Evolutionary conservation across 2,888 invertebrate genomes (phyloP), one percentile per base, ranked within the genome.

Genomic region (Mesochorus sp.): DNA sequence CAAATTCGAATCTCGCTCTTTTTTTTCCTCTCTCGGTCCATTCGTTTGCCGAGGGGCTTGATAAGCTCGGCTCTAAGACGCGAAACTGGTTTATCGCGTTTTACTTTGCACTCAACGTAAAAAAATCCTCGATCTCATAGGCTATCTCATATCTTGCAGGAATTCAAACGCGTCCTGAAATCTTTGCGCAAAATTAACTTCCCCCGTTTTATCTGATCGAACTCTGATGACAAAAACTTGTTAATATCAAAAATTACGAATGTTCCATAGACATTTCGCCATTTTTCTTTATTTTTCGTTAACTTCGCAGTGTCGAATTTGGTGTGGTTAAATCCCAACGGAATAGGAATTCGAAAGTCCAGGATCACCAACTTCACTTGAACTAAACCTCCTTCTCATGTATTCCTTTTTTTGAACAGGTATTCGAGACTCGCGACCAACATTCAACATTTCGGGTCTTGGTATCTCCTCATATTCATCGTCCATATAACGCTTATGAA

Each of bases 401-500:
- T 26, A 1, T 17, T 59, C 42, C 8, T 4, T 14, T 26, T 42
- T 24, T 24, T 26, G 12, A 8, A 26, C 8, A 14, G 59, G 59
- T 3, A 6, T 1, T 26, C 3, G 59, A 8, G n/a, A 17, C 34
- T 12, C 4, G 17, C 17, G 17, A 39, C 8, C 3, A 1, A 1
- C n/a, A 2, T 10, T 12, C 8, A n/a, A 6, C 3, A 42, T 59
- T n/a, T 4, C 42, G 10, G 26, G 26, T 3, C 0, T 21, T 39
- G n/a, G 24, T 49, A 17, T 34, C 21, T 70, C 64, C 5, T 24
- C 62, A n/a, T 26, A 76, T 6, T 61, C 42, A 21, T 76, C 66
- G 31, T 76, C 71, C 19, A 57, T 53, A 28, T 76, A 71, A 51
- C 51, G 66, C n/a, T 51, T 66, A 34, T 76, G 76, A 59, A 76